These are phyloP conservation scores for Chloromyia formosa DNA, from an alignment of 2,888 invertebrate species.

Conservation along the genomic window DNA sequence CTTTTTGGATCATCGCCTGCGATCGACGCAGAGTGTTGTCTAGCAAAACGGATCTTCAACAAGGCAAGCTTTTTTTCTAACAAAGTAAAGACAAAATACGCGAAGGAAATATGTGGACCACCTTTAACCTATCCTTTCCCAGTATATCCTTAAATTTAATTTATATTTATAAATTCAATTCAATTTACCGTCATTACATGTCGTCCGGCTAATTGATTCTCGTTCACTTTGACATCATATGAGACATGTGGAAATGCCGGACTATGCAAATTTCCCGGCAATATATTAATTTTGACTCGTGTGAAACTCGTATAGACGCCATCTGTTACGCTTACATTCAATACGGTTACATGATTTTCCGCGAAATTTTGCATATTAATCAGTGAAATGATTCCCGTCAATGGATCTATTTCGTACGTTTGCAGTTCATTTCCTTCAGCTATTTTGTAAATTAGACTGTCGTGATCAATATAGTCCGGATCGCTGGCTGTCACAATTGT, in stretches of 20 bases:
- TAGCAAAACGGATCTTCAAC: not conserved
- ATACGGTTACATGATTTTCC: constrained; percentile 69
- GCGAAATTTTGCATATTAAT: constrained; percentile 80
- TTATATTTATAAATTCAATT: constrained; percentile 2
- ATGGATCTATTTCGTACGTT: constrained; percentile 73
- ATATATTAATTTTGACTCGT: constrained; percentile 78
- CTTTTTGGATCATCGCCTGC: too few relatives aligned
- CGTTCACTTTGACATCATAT: constrained; percentile 81
- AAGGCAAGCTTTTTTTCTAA: too few relatives aligned
- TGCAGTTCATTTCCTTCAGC: constrained; percentile 83
- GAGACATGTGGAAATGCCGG: constrained; percentile 81
- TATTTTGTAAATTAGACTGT: constrained; percentile 80
- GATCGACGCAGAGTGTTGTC: too few relatives aligned
- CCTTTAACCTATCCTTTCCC: too few relatives aligned
- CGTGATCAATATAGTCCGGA: constrained; percentile 81
- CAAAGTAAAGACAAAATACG: too few relatives aligned
- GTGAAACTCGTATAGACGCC: constrained; percentile 93
- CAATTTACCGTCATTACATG: constrained; percentile 72
- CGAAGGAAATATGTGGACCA: too few relatives aligned
- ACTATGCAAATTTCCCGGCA: constrained; percentile 80
- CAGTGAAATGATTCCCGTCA: constrained; percentile 72
- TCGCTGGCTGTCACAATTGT: constrained; percentile 89
- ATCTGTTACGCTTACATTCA: constrained; percentile 95
- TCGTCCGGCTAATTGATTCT: constrained; percentile 82
- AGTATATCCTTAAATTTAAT: too few relatives aligned